Conservation (phyloP, 2,888 invertebrate species). For the Ormyrus labotus region DNA sequence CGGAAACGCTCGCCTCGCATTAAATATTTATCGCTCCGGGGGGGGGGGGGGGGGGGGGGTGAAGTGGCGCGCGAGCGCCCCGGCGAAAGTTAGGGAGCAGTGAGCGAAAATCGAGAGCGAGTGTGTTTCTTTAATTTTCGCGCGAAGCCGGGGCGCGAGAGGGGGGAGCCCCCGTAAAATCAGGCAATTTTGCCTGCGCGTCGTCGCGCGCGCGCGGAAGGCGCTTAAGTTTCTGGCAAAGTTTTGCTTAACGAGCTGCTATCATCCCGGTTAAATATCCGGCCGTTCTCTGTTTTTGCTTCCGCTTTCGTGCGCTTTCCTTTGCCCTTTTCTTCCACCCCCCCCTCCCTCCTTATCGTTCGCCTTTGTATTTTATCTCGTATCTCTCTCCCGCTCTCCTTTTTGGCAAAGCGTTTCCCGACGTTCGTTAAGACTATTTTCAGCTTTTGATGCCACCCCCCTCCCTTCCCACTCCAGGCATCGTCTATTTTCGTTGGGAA, state of each 20-base stretch:
- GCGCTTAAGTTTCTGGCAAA: slow-evolving; percentile 67
- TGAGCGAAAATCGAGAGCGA: slow-evolving; percentile 5
- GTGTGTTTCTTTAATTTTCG: slow-evolving; percentile 51
- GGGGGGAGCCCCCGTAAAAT: slow-evolving; percentile 20
- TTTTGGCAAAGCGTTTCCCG: slow-evolving; percentile 33
- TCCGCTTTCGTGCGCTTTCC: slow-evolving; percentile 33
- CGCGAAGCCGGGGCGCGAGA: neutral
- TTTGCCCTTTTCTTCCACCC: neutral
- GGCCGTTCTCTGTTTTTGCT: slow-evolving; percentile 61
- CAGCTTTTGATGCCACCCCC: slow-evolving; percentile 33
- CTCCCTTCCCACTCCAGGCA: no score
- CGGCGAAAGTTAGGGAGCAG: neutral
- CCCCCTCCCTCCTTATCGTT: slow-evolving; percentile 23
- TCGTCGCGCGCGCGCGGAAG: slow-evolving; percentile 56
- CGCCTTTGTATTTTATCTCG: slow-evolving; percentile 50
- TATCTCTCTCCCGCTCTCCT: neutral
- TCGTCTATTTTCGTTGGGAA: slow-evolving; percentile 25
- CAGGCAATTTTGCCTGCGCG: slow-evolving; percentile 37
- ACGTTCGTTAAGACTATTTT: slow-evolving; percentile 49
- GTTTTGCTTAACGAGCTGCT: slow-evolving; percentile 68
- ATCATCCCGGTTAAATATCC: slow-evolving; percentile 68
- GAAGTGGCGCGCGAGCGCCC: neutral
- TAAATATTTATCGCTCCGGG: slow-evolving; percentile 22
- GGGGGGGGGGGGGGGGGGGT: neutral
- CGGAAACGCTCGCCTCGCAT: neutral